phyloP scores from a whole-genome alignment of 2,113 vertebrate species.

The Pagrus major region DNA sequence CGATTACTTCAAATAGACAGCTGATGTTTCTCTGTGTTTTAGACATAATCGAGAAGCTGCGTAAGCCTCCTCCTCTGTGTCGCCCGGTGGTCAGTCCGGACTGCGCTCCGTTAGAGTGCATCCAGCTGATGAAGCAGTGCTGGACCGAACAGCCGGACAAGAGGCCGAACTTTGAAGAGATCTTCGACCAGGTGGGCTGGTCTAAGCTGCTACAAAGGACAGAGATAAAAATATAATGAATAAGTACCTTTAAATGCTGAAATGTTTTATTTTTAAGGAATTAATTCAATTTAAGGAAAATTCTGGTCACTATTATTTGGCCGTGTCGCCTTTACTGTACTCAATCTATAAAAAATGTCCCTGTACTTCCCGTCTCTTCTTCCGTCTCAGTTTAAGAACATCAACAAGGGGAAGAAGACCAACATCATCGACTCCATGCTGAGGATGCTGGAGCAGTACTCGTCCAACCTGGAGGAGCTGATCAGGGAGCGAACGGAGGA shows the following conservation, averaged over 20 bases:
- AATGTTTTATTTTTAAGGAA: too few relatives aligned
- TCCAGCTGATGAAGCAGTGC: constrained; percentile 87
- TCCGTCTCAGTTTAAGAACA: constrained; percentile 71
- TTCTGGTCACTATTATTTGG: too few relatives aligned
- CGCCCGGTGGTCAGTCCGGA: constrained; percentile 83
- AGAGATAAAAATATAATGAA: too few relatives aligned
- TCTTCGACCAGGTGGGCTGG: constrained; percentile 83
- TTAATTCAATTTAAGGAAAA: too few relatives aligned
- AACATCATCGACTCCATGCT: constrained; percentile 82
- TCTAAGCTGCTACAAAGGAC: too few relatives aligned
- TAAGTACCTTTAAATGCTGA: too few relatives aligned
- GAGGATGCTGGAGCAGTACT: constrained; percentile 85
- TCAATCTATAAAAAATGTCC: too few relatives aligned
- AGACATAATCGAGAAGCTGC: constrained; percentile 85
- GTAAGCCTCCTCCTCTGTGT: constrained; percentile 83
- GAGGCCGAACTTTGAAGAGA: constrained; percentile 82
- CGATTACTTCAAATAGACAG: too few relatives aligned
- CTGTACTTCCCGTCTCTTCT: neutral
- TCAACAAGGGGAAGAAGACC: constrained; percentile 78
- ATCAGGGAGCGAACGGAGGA: constrained; percentile 87
- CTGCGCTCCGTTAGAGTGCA: constrained; percentile 85
- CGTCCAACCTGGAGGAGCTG: constrained; percentile 87
- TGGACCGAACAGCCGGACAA: constrained; percentile 87
- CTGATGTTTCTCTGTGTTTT: constrained; percentile 8
- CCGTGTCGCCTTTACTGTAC: too few relatives aligned